These are phyloP conservation scores for Drosophila nasuta DNA, from an alignment of 1,140 invertebrate species.

Conservation along the genomic window DNA sequence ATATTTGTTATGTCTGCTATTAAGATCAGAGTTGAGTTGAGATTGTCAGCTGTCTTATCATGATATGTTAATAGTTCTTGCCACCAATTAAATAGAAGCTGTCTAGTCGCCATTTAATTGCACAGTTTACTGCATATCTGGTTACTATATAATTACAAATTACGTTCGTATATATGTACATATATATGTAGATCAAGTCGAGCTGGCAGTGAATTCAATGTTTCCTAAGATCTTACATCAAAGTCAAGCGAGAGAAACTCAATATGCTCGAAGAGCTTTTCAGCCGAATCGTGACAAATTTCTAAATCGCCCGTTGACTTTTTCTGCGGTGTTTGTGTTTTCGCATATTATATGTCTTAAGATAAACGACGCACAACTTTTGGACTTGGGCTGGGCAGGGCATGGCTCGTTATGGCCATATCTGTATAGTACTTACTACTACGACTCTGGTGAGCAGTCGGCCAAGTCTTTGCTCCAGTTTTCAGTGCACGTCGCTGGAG, in stretches of 20 bases:
- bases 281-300: conserved; percentile 69
- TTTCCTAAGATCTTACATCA: conserved; percentile 23
- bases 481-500: conserved; percentile 70
- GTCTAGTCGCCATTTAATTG: conserved; percentile 1
- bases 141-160: not conserved
- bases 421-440: conserved; percentile 5
- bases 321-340: conserved; percentile 4
- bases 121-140: not conserved
- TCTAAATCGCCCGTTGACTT: conserved; percentile 32
- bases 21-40: not conserved
- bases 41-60: conserved; percentile 1
- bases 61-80: conserved; percentile 2
- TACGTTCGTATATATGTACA: not conserved
- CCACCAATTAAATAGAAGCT: not conserved
- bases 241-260: conserved; percentile 33
- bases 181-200: not conserved
- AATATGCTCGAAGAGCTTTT: conserved; percentile 35
- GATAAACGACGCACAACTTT: conserved; percentile 36
- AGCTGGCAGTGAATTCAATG: not conserved
- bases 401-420: conserved; percentile 40
- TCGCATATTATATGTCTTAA: conserved; percentile 32
- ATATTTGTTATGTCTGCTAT: too few species aligned
- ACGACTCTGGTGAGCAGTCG: conserved; percentile 23
- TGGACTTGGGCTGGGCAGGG: conserved; percentile 30
- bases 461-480: conserved; percentile 66